Conservation (phyloP, 2,888 invertebrate genomes). For the Acrobasis suavella region DNA sequence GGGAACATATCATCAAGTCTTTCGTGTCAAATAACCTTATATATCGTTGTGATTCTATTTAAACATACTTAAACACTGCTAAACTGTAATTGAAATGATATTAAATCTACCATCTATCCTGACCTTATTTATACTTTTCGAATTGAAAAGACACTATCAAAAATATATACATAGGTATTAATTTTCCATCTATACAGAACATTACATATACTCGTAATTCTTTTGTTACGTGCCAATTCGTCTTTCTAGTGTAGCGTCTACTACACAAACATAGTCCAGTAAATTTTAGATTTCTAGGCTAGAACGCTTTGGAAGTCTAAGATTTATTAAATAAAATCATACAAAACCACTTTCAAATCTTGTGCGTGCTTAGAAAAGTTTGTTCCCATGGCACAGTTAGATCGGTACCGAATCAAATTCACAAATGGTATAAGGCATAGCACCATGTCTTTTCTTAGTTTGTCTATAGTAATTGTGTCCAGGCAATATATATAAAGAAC, state of each 20-base stretch:
- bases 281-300: slow-evolving; percentile 1
- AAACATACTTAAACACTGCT: neutral
- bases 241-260: neutral
- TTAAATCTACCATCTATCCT: neutral
- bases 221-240: neutral
- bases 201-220: neutral
- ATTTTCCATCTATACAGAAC: neutral
- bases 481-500: too few relatives aligned
- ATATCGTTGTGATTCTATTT: neutral
- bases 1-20: neutral
- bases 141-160: neutral
- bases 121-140: neutral
- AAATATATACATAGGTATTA: too few relatives aligned
- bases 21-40: neutral
- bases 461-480: too few relatives aligned
- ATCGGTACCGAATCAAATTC: neutral
- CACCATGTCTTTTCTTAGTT: too few relatives aligned
- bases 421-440: too few relatives aligned
- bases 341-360: neutral
- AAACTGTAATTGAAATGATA: neutral
- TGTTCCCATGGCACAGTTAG: neutral
- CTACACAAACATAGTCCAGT: neutral
- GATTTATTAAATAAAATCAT: neutral
- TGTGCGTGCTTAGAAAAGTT: neutral
- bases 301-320: neutral